Evolutionary conservation across 1,140 invertebrate species (phyloP), one percentile per base, ranked within the genome.

Genomic region (Diachasmimorpha longicaudata): DNA sequence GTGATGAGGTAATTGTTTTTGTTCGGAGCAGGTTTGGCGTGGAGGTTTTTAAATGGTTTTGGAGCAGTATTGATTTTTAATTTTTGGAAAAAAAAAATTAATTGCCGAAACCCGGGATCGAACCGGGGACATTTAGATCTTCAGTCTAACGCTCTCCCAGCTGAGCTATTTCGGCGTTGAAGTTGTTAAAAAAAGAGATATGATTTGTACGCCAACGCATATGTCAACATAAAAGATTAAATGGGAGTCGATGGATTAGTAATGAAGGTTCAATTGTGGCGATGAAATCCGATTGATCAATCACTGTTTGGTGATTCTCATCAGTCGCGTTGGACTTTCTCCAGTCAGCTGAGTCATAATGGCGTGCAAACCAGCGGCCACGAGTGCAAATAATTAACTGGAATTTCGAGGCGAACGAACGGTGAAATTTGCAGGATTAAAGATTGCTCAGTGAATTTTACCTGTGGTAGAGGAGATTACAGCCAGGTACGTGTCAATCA

Each of bases 121-220:
- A 72, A 72, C 70, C 70, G 70, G 44, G 69, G 69, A 71, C 70
- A 72, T 72, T 72, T 72, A 58, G 25, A 72, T 72, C 70, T 72
- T 72, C 70, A 72, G 70, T 36, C 70, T 72, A 58, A 72, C 48
- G 70, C 70, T 55, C 70, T 72, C 70, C 70, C 70, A 72, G 3
- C 48, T 72, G 48, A 72, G 48, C 70, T 72, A 72, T 72, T 71
- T 71, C 69, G 44, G 69, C 13, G 1, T 42, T 42, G 11, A 13
- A 10, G 11, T 9, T 4, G 13, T 10, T 42, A 1, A 3, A 11
- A 1, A 11, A 1, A 13, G n/a, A 42, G 39, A 13, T 10, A 13
- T 10, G 2, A 42, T 10, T 19, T 52, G 48, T 16, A 19, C 48
- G 6, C 23, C n/a, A n/a, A 23, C 58, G 58, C 0, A 63, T 25